Percentiles rank a stretch among this genome's conserved stretches.
Conservation (phyloP, 2,888 invertebrate genomes). For the Odontocolon sp. region DNA sequence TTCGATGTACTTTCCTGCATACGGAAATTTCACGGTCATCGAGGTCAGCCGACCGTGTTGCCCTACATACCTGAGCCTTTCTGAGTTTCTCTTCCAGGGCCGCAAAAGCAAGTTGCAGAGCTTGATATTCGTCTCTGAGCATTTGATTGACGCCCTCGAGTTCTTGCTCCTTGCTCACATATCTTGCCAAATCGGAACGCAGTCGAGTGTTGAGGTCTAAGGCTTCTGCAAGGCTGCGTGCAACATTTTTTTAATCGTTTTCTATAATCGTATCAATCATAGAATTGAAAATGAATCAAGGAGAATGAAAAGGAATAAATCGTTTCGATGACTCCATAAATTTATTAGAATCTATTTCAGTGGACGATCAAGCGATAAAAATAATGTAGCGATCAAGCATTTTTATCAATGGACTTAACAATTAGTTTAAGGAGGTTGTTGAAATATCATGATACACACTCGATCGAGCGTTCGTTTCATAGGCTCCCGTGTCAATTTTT, state of each 20-base stretch:
- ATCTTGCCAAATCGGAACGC: slow-evolving; percentile 88
- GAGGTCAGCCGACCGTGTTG: slow-evolving; percentile 20
- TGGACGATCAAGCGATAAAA: too few relatives aligned
- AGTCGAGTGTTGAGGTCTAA: slow-evolving; percentile 85
- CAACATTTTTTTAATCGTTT: slow-evolving; percentile 5
- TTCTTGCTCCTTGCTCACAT: slow-evolving; percentile 87
- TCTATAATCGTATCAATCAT: background rate
- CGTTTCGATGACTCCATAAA: too few relatives aligned
- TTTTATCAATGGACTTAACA: too few relatives aligned
- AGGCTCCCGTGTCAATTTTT: too few relatives aligned
- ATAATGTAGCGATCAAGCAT: too few relatives aligned
- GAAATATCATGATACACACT: too few relatives aligned
- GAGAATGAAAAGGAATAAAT: background rate
- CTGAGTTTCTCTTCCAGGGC: slow-evolving; percentile 94
- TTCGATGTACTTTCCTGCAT: background rate
- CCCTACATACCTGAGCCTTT: slow-evolving; percentile 86
- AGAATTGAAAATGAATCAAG: too few relatives aligned
- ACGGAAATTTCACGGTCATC: slow-evolving; percentile 25
- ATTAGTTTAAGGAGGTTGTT: too few relatives aligned
- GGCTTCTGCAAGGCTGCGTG: slow-evolving; percentile 86
- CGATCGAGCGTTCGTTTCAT: too few relatives aligned
- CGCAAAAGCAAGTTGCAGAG: slow-evolving; percentile 94
- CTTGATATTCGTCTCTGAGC: slow-evolving; percentile 96
- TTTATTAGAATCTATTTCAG: too few relatives aligned
- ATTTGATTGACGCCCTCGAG: slow-evolving; percentile 93